Evolutionary conservation across 2,888 invertebrate genomes (phyloP), one percentile per base, ranked within the genome.

Genomic region (Stictocephala bisonia): DNA sequence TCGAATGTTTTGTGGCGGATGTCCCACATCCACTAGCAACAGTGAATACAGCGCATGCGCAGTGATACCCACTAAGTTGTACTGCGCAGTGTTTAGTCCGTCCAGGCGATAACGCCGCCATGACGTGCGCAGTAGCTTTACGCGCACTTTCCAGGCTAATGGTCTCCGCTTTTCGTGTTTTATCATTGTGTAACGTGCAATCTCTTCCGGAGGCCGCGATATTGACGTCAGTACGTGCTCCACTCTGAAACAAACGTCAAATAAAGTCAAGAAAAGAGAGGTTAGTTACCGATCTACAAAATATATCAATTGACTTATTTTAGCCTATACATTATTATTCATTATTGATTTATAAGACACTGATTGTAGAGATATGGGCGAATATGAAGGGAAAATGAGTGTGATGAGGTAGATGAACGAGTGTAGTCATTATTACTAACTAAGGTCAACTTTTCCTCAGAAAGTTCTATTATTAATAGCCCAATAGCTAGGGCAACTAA

Each of bases 121-220:
- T 0, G 82, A 81, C 0, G 82, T 82, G 24, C 81, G 76, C 66
- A 82, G 76, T n/a, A 82, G 76, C 74, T 82, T 82, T 9, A 79
- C 78, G 2, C 81, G 76, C 0, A 82, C 81, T 29, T 79, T 78
- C 70, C 78, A 77, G 9, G 80, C 80, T 3, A 81, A 75, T 0
- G 81, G 80, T 40, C 75, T 79, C 24, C 81, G 76, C 80, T 84
- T 81, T 18, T 80, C 76, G 71, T 88, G 88, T 75, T 86, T 86
- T 51, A 88, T 84, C 88, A 88, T 88, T 51, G 86, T 86, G 81
- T 87, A 88, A 18, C 87, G 81, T 0, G 85, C 88, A 9, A 86
- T 81, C 73, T 82, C 81, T 71, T 83, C 82, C n/a, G 86, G 85
- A 0, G 86, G 86, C 41, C 87, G 78, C 0, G 85, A 84, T 24